Conservation (phyloP, 2,113 vertebrate species). For the Callaeas wilsoni region DNA sequence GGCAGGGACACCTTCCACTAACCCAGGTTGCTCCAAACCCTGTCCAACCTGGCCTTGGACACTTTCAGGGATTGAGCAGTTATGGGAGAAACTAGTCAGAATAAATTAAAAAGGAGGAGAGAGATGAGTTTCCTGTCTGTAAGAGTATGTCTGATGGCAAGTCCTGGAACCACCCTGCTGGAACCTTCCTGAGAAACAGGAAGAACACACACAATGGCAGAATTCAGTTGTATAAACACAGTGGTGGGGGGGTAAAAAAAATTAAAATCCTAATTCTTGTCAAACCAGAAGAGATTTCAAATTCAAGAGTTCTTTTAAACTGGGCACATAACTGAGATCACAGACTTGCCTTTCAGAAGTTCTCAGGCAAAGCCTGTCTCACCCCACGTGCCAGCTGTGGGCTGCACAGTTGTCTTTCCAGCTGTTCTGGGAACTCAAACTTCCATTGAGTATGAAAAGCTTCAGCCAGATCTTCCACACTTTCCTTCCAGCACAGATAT, state of each 20-base stretch:
- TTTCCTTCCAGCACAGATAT: not conserved
- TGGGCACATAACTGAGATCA: not conserved
- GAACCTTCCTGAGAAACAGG: not conserved
- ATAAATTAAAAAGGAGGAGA: not conserved
- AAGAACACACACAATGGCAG: not conserved
- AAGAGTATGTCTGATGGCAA: not conserved
- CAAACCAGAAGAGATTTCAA: not conserved
- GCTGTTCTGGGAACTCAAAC: not conserved
- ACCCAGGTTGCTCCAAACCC: not conserved
- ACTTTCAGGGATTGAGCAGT: not conserved
- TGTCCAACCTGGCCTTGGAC: not conserved
- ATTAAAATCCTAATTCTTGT: not conserved
- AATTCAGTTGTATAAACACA: not conserved
- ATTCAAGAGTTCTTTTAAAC: not conserved
- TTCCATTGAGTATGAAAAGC: accelerated
- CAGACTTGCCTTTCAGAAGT: not conserved
- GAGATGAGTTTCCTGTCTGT: not conserved
- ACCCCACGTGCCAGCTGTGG: accelerated
- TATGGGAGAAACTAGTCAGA: not conserved
- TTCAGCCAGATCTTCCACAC: not conserved
- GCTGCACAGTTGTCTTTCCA: accelerated
- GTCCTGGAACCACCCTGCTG: not conserved
- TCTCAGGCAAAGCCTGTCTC: accelerated
- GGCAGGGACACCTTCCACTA: not conserved
- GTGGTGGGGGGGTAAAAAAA: not conserved